Conservation (phyloP, 2,797 vertebrate species). For the Enteromius mattozi region DNA sequence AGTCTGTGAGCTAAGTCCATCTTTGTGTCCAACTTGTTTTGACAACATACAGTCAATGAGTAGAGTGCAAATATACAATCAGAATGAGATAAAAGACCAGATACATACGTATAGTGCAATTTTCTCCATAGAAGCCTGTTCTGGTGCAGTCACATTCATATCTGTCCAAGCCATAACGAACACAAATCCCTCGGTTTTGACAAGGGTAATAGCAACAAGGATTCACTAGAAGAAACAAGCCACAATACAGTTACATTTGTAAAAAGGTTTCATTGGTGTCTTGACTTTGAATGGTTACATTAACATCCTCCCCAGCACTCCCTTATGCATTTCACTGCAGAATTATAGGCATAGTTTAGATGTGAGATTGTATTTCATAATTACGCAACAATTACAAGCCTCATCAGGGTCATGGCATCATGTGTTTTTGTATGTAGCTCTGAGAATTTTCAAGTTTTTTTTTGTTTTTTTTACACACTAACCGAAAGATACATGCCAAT, state of each 20-base stretch:
- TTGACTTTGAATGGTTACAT: not conserved
- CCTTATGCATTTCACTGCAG: not conserved
- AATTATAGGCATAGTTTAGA: not conserved
- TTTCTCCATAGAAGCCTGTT: constrained; percentile 87
- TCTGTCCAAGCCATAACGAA: constrained; percentile 75
- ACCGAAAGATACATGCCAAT: not conserved
- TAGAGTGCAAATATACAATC: not conserved
- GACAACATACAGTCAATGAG: not conserved
- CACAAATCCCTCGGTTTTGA: constrained; percentile 88
- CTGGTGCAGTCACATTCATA: constrained; percentile 93
- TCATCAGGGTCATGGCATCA: not conserved
- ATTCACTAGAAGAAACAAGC: constrained; percentile 79
- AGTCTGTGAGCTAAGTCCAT: not conserved
- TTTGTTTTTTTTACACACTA: not conserved
- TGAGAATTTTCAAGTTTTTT: not conserved
- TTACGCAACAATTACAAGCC: not conserved
- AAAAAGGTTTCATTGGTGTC: not conserved
- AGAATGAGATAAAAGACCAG: constrained; percentile 53
- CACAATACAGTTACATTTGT: not conserved
- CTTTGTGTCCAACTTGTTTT: not conserved
- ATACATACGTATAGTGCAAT: constrained; percentile 89
- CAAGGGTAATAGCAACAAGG: constrained; percentile 95
- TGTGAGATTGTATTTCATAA: not conserved
- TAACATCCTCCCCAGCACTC: not conserved
- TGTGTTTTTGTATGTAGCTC: not conserved